These are phyloP conservation scores for Dichetophora obliterata DNA, from an alignment of 2,888 invertebrate genomes.

Conservation along the genomic window DNA sequence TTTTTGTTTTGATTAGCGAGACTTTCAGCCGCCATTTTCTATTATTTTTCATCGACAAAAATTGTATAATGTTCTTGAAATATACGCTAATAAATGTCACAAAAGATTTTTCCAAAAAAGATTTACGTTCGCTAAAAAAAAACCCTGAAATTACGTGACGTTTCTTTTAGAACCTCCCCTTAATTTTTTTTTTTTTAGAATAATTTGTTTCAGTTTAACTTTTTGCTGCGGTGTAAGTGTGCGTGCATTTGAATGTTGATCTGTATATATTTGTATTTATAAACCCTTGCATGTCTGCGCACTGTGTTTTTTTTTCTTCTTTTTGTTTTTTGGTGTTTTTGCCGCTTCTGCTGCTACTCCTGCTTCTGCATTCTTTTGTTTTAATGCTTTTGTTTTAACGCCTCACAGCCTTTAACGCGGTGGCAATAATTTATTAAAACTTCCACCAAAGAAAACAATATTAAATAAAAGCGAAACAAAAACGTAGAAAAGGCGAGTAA, in stretches of 20 bases:
- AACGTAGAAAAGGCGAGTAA: not conserved
- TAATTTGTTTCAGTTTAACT: conserved; percentile 39
- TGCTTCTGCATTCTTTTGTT: conserved; percentile 9
- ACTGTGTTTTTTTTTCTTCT: conserved; percentile 6
- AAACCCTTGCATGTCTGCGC: conserved; percentile 20
- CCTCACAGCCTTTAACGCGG: conserved; percentile 12
- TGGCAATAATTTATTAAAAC: conserved; percentile 63
- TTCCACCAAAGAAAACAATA: conserved; percentile 54
- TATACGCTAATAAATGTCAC: no score
- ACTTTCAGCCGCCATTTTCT: no score
- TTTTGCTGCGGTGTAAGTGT: not conserved
- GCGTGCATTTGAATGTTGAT: not conserved
- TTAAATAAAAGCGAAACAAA: conserved; percentile 59
- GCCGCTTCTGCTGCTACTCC: not conserved
- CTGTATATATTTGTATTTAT: not conserved
- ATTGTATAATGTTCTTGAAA: no score
- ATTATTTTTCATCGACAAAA: no score
- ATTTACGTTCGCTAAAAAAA: no score
- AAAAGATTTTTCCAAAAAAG: no score
- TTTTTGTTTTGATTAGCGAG: no score
- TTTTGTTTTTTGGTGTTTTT: not conserved
- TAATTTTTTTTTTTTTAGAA: conserved; percentile 25
- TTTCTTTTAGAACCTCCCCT: no score
- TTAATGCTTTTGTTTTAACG: not conserved
- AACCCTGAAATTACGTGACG: no score